Conservation (phyloP, 2,113 vertebrate genomes). For the Microtus ochrogaster region DNA sequence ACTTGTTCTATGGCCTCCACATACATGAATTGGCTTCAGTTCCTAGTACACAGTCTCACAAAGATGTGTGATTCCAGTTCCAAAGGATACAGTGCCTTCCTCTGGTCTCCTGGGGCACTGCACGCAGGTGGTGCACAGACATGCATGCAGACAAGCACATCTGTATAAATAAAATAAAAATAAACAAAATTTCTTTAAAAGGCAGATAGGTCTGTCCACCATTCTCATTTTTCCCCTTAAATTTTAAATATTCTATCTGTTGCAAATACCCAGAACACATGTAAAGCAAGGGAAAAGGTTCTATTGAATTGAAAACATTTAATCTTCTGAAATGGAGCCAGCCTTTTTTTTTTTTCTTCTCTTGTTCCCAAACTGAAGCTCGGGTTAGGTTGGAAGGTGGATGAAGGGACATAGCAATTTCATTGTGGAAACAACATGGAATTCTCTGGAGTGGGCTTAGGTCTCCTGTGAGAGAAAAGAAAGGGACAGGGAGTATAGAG, state of each 20-base stretch:
- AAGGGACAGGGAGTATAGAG: rapidly evolving
- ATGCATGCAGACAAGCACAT: not conserved
- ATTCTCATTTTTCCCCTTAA: not conserved
- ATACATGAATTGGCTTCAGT: not conserved
- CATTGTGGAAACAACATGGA: rapidly evolving
- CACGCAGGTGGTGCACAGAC: not conserved
- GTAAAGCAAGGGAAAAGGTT: not conserved
- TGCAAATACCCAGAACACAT: not conserved
- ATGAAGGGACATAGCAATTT: not conserved
- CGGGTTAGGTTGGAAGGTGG: rapidly evolving
- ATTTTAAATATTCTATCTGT: too few relatives aligned
- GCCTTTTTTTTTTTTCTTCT: too few relatives aligned
- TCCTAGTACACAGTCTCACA: not conserved
- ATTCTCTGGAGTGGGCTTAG: rapidly evolving
- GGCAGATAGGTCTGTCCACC: not conserved
- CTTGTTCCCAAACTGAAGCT: not conserved
- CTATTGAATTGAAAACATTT: not conserved
- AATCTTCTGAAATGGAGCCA: not conserved
- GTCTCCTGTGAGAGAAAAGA: not conserved
- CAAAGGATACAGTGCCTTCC: not conserved
- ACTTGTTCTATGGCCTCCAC: not conserved
- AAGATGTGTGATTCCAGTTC: not conserved
- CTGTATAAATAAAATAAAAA: not conserved
- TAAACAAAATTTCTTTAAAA: not conserved
- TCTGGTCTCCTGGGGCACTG: not conserved